Evolutionary conservation across 2,888 invertebrate genomes (phyloP), one percentile per base, ranked within the genome.

Genomic region (Phymatocera aterrima): DNA sequence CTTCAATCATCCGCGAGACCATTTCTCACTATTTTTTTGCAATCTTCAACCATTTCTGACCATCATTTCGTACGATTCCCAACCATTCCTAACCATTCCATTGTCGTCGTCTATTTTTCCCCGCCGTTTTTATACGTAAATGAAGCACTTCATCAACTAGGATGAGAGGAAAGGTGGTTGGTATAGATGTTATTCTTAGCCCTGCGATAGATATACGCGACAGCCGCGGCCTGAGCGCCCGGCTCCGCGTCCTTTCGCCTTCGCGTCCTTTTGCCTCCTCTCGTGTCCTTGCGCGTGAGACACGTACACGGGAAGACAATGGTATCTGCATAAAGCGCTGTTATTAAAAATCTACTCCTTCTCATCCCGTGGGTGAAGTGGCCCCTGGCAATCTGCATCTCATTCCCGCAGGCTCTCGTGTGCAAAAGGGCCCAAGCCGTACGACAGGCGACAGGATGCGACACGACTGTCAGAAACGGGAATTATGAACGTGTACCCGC

Each of bases 381-480:
- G 90, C 90, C 89, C 87, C 87, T 86, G 87, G 90, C 90, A 90
- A 90, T 90, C 90, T 90, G 90, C 90, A 90, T 90, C 89, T 90
- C 90, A 90, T 90, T 90, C 89, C 89, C 87, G 85, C 83, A 86
- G 87, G 86, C 82, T 64, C 64, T 83, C 84, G 84, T 84, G 83
- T 83, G 24, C 60, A n/a, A n/a, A n/a, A n/a, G 24, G 48, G 51
- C 79, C 60, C 77, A 77, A 64, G 77, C 48, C 21, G 61, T 21
- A 31, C 61, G 68, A 43, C 64, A 40, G 51, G 48, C 79, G 78
- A 65, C 78, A 65, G 34, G 77, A 28, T 34, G 60, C n/a, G n/a
- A n/a, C n/a, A 64, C 70, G 61, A 65, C 54, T 77, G 78, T 68
- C 68, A 57, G 1, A 3, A n/a, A 43, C 24, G 43, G 15, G 43